Evolutionary conservation across 2,797 vertebrate genomes (phyloP), one percentile per base, ranked within the genome.

Genomic region (Peromyscus melanophrys): DNA sequence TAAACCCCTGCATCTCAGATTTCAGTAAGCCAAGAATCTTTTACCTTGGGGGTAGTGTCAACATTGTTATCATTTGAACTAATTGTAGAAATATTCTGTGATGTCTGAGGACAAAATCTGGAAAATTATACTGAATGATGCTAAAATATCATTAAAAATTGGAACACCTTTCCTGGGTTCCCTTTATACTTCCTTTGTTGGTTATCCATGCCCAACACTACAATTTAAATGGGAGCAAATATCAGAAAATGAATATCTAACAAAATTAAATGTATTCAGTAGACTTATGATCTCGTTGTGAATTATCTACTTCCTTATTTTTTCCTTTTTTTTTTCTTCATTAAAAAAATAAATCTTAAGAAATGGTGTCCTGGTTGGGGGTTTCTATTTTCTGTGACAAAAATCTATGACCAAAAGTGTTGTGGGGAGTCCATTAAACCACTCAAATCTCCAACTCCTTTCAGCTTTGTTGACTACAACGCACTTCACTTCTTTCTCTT

Each of bases 331-430:
- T 89, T 40, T 37, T 3, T n/a, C 40, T 85, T 91, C 13, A n/a
- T n/a, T 92, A 80, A 69, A 10, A 67, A 92, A 94, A 92, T 11
- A 92, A 89, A 93, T 71, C 61, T 92, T 57, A 13, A 91, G 27
- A 8, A 57, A 52, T 65, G 14, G 37, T 65, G 17, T 67, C 40
- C 67, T 65, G 10, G 19, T 65, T 34, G 0, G 16, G 9, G 17
- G 17, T 49, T 65, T 65, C 29, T 63, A 63, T 31, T 83, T 43
- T 63, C 57, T 49, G 17, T 67, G 40, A 65, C 63, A 83, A 83
- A 31, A 63, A 43, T 63, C 9, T 10, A 19, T 83, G 37, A 10
- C 27, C 27, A 46, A 65, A 63, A 34, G 40, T 65, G 11, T 85
- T 85, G 23, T 23, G 40, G 29, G 43, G 40, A 85, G 3, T 2